Evolutionary conservation across 2,888 invertebrate genomes (phyloP).

Genomic region (Cylindroiulus punctatus): DNA sequence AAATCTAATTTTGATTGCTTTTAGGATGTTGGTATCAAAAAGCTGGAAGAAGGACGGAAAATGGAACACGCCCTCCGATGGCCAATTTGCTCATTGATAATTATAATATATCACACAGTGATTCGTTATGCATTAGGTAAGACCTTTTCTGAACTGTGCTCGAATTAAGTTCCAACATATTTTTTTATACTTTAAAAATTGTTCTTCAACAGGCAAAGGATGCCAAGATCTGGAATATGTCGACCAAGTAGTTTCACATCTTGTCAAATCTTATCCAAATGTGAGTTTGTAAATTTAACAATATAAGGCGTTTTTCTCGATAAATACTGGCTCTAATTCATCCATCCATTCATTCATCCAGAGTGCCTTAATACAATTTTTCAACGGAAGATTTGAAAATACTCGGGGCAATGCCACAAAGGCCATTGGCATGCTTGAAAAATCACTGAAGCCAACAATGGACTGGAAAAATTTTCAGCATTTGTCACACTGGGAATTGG

Average conservation of each 20-base stretch:
- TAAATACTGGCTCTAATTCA: no score
- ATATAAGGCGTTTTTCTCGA: no score
- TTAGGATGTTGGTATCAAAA: constrained; percentile 50
- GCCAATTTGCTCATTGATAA: constrained; percentile 46
- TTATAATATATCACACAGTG: constrained; percentile 10
- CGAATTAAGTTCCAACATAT: background rate
- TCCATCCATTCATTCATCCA: no score
- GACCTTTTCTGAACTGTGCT: background rate
- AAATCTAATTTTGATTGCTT: background rate
- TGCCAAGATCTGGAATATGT: constrained; percentile 35
- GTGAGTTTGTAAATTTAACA: background rate
- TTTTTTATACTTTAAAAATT: background rate
- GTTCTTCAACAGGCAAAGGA: constrained; percentile 51
- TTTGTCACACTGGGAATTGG: constrained; percentile 33
- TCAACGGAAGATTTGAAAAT: constrained; percentile 29
- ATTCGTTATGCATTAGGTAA: constrained; percentile 35
- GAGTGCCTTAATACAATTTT: no score
- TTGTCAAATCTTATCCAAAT: background rate
- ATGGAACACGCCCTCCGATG: constrained; percentile 47
- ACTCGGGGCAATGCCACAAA: background rate
- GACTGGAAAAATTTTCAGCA: constrained; percentile 54
- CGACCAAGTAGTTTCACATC: background rate
- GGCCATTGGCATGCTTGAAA: constrained; percentile 5
- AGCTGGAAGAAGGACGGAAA: constrained; percentile 52
- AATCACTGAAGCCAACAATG: background rate